Conservation (phyloP, 2,888 invertebrate genomes). For the Acleris holmiana region DNA sequence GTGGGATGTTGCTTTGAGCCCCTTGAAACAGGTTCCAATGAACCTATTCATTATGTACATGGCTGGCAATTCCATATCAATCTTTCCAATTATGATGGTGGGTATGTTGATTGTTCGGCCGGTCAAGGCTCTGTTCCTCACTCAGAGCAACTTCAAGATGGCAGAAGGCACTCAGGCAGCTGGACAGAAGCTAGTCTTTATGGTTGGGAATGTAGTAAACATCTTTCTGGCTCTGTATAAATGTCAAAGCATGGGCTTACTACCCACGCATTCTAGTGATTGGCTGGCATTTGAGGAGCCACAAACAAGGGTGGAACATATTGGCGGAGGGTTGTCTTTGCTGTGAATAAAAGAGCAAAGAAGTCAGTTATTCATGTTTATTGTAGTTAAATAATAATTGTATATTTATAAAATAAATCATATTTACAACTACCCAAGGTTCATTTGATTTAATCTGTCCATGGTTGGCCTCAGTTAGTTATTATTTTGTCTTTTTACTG, state of each 20-base stretch:
- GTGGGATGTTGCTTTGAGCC: constrained; percentile 98
- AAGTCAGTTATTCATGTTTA: constrained; percentile 56
- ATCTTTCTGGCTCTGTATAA: constrained; percentile 97
- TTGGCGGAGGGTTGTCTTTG: constrained; percentile 91
- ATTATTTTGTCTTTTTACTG: constrained; percentile 49
- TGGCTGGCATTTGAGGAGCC: constrained; percentile 99
- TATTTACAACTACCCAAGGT: constrained; percentile 67
- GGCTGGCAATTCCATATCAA: constrained; percentile 99
- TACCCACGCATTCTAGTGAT: constrained; percentile 98
- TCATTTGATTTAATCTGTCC: constrained; percentile 45
- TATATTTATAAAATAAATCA: constrained; percentile 60
- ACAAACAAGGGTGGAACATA: constrained; percentile 92
- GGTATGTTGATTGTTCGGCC: constrained; percentile 99
- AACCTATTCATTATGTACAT: constrained; percentile 99
- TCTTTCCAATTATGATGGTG: constrained; percentile 99
- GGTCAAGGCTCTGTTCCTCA: constrained; percentile 96
- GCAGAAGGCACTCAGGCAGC: constrained; percentile 96
- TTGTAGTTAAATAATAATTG: constrained; percentile 60
- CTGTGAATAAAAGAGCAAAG: constrained; percentile 63
- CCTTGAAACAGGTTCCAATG: constrained; percentile 99
- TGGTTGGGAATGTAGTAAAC: constrained; percentile 96
- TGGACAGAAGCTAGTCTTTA: constrained; percentile 96
- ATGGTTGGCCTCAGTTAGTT: constrained; percentile 62
- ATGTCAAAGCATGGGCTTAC: constrained; percentile 98
- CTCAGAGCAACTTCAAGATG: constrained; percentile 95